These are phyloP conservation scores for Dicaeum eximium DNA, from an alignment of 2,113 vertebrate species.

Conservation along the genomic window DNA sequence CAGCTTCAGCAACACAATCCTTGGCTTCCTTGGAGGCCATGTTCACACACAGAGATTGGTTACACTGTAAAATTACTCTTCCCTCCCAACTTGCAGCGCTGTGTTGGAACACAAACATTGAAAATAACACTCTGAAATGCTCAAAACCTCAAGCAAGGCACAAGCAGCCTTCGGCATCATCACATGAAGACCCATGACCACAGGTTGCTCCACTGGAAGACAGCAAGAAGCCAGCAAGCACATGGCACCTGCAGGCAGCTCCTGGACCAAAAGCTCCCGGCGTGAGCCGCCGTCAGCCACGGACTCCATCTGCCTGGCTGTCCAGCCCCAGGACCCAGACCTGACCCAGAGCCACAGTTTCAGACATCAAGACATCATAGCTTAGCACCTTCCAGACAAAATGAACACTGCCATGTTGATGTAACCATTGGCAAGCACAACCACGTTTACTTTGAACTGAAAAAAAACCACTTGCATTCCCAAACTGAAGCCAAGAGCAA, in stretches of 20 bases:
- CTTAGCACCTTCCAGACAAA: neutral
- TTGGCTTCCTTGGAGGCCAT: neutral
- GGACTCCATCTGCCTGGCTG: neutral
- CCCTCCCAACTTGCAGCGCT: neutral
- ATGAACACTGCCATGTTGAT: neutral
- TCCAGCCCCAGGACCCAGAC: neutral
- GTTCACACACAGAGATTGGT: slow-evolving; percentile 14
- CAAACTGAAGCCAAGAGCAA: slow-evolving; percentile 24
- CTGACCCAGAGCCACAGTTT: neutral
- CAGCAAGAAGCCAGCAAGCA: neutral
- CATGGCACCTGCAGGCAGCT: fast-evolving
- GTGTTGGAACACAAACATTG: slow-evolving; percentile 1
- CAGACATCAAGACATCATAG: neutral
- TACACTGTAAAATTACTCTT: neutral
- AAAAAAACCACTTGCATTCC: neutral
- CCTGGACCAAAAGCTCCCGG: fast-evolving
- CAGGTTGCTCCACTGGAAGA: neutral
- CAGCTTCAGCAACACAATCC: neutral
- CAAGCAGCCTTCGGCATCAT: neutral
- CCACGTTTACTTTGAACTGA: neutral
- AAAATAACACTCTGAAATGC: neutral
- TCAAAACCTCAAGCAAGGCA: neutral
- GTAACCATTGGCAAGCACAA: slow-evolving; percentile 13
- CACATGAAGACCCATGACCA: neutral
- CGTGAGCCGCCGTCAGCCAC: fast-evolving